Percentiles rank a stretch among this genome's conserved stretches.
These are phyloP conservation scores for Drosophila virilis DNA, from an alignment of 1,140 invertebrate genomes.

Conservation along the genomic window DNA sequence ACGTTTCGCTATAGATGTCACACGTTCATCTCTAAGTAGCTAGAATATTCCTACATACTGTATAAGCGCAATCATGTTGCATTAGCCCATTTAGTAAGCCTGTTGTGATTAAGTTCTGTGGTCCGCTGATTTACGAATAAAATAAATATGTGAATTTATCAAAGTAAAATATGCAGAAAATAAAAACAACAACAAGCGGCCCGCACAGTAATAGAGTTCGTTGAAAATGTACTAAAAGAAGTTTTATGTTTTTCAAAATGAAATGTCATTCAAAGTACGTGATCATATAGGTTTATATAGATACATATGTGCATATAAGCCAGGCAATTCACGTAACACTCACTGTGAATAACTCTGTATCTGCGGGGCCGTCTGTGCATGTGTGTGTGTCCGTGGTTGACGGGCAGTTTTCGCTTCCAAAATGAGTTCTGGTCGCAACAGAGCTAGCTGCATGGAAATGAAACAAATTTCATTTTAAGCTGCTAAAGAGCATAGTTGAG, in stretches of 20 bases:
- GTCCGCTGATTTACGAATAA: not conserved
- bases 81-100: too few relatives aligned
- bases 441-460: constrained; percentile 51
- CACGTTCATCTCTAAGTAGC: too few relatives aligned
- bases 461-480: constrained; percentile 74
- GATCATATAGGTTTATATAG: constrained; percentile 17
- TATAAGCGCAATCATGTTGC: too few relatives aligned
- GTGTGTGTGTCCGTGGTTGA: constrained; percentile 35
- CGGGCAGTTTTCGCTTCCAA: constrained; percentile 43
- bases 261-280: constrained; percentile 68
- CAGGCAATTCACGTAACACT: constrained; percentile 6
- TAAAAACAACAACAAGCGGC: constrained; percentile 45
- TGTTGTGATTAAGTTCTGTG: too few relatives aligned
- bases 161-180: constrained; percentile 41
- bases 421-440: constrained; percentile 50
- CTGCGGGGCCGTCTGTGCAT: constrained; percentile 8
- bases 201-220: constrained; percentile 39
- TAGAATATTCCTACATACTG: too few relatives aligned
- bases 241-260: constrained; percentile 66
- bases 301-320: not conserved
- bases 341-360: constrained; percentile 6
- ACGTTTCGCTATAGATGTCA: too few relatives aligned
- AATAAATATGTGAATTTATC: not conserved
- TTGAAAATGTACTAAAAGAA: constrained; percentile 61
- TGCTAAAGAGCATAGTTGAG: constrained; percentile 72